Evolutionary conservation across 2,888 invertebrate species (phyloP), one percentile per base, ranked within the genome.

Genomic region (Adelphocoris suturalis): DNA sequence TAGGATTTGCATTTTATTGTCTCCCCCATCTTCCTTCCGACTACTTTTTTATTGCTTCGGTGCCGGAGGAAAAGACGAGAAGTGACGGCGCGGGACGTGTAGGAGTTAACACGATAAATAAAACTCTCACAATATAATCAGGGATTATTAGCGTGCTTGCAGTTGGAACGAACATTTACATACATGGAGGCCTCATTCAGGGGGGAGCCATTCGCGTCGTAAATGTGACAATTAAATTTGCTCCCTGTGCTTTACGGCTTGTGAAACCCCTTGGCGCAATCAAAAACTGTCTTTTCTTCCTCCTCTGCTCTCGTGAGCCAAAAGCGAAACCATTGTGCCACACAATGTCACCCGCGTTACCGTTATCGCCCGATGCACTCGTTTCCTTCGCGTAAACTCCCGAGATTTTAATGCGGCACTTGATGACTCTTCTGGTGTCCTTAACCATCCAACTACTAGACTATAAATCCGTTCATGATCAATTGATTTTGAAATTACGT

Each of bases 181-280:
- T 86, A 86, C 86, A 86, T 82, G 52, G 27, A 48, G 52, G 52
- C 27, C 14, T 82, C 82, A 28, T 27, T 14, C 37, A 80, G 28
- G 46, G 28, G 80, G 52, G 47, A 52, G 48, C 68, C 27, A 16
- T 57, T 57, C 57, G 52, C 52, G 19, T 86, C 86, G 86, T 86
- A 86, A 86, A 61, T 86, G 86, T 61, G 86, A 75, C 68, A 86
- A 86, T 86, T 86, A 86, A 86, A 86, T 86, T 86, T 68, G 75
- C 68, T 47, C 86, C 5, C 48, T 46, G 86, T 86, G 86, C 75
- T 86, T 86, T 86, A 86, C 86, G 86, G 86, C 86, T 86, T 75
- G 86, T 86, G 23, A 86, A 86, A 75, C 86, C 86, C 86, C 19
- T 13, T 12, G 11, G 47, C 52, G 82, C 82, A 82, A 82, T 82